phyloP scores from a whole-genome alignment of 1,140 invertebrate species.

The Drosophila pruinosa region DNA sequence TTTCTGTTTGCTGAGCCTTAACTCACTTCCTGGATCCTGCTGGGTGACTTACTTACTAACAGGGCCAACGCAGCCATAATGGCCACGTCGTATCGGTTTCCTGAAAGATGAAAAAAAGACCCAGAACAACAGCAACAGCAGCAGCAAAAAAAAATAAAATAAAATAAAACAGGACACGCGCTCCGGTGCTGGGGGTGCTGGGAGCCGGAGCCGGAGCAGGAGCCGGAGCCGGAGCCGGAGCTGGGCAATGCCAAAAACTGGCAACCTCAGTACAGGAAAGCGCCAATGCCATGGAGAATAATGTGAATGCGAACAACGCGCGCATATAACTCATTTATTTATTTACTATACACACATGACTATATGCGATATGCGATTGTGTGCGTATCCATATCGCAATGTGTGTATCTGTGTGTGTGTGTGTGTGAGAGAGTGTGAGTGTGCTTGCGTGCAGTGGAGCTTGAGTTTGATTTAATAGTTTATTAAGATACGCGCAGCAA shows the following conservation, averaged over 20 bases:
- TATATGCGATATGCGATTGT: neutral
- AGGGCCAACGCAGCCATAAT: conserved; percentile 61
- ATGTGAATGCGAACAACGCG: conserved; percentile 67
- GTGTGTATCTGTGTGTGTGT: neutral
- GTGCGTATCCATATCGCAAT: conserved; percentile 13
- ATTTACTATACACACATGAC: conserved; percentile 52
- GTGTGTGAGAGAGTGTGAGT: conserved; percentile 17
- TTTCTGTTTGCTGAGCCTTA: conserved; percentile 50
- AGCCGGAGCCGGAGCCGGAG: neutral
- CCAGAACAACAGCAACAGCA: neutral
- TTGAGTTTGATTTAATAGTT: conserved; percentile 80
- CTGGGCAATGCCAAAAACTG: conserved; percentile 51
- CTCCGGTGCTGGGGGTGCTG: neutral
- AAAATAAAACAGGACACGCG: conserved; percentile 37
- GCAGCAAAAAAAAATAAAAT: neutral
- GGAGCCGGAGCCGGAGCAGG: neutral
- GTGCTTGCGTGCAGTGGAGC: conserved; percentile 69
- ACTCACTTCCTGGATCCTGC: conserved; percentile 48
- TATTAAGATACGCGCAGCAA: conserved; percentile 79
- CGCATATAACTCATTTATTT: conserved; percentile 79
- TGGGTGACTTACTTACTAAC: conserved; percentile 50
- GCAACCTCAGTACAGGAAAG: conserved; percentile 36
- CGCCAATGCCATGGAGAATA: conserved; percentile 59
- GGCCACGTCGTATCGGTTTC: conserved; percentile 74
- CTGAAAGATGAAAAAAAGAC: conserved; percentile 62